Evolutionary conservation across 2,797 vertebrate genomes (phyloP).

Genomic region (Glossophaga mutica): DNA sequence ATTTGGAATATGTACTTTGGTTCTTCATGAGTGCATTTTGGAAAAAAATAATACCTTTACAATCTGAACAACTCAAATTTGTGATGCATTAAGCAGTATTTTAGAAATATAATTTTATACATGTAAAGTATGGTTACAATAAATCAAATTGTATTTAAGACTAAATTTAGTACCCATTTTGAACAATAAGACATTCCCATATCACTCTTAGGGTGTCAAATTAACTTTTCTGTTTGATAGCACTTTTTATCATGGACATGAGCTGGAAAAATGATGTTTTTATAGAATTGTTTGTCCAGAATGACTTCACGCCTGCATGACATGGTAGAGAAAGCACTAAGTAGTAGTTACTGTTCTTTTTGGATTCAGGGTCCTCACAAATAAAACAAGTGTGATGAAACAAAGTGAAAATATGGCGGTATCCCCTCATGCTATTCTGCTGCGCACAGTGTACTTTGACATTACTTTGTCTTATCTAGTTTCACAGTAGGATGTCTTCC

Average conservation of each 20-base stretch:
- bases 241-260: conserved; percentile 22
- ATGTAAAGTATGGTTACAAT: conserved; percentile 41
- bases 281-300: neutral
- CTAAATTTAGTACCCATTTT: conserved; percentile 15
- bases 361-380: conserved; percentile 3
- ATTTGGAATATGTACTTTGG: conserved; percentile 30
- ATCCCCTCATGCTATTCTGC: neutral
- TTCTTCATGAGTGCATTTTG: conserved; percentile 10
- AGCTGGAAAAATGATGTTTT: conserved; percentile 41
- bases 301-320: conserved; percentile 2
- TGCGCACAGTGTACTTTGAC: neutral
- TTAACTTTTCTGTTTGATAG: conserved; percentile 18
- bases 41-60: neutral
- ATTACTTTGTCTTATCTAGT: neutral
- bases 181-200: conserved; percentile 36
- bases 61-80: conserved; percentile 39
- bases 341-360: neutral
- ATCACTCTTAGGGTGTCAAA: conserved; percentile 1
- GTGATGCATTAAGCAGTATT: conserved; percentile 38
- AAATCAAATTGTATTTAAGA: conserved; percentile 44
- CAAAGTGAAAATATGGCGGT: neutral
- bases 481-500: neutral
- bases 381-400: neutral
- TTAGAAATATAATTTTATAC: conserved; percentile 29
- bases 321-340: neutral